Base-by-base conservation (phyloP, 1,140 invertebrate genomes). In the Ladona fulva region DNA sequence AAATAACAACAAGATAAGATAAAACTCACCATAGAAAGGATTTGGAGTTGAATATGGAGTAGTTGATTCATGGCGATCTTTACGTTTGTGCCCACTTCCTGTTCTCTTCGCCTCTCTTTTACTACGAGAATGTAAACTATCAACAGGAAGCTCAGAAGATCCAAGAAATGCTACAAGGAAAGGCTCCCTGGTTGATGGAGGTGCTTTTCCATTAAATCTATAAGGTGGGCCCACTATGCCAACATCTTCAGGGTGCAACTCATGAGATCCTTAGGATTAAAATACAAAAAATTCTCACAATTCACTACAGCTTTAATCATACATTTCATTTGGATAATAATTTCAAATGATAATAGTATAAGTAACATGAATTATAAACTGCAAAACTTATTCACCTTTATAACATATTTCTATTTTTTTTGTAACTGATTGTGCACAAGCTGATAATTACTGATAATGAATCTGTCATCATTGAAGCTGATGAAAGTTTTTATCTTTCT, bases 121-220 rank as follows among this genome's bases (percentile, higher is more conserved):
- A 19, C 16, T 19, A 66, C 52, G 52, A 66, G 81, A 83, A 0
- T 82, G 79, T 1, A 85, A 84, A 25, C 83, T 86, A 79, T 86
- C 86, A 80, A 85, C 86, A 73, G 88, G 87, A 42, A 86, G 82
- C 14, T 86, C 84, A n/a, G 81, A 86, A 59, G 88, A 91, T 83
- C 93, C 92, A 80, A 96, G 91, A 83, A 94, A 97, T 0, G 92
- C 93, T 8, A 95, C 93, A 89, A 96, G 90, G 85, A 97, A 96
- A 0, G 95, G 94, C 83, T 96, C 93, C 80, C 92, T 92, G 3
- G 52, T 6, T 6, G 52, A 66, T 3, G 14, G 52, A 66, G 52
- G 52, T 66, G 52, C 14, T 66, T 22, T 16, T 5, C 52, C 52
- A 66, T 22, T 22, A 12, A 22, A 66, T 73, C 92, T 88, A 0